Conservation (phyloP, 1,140 invertebrate species). For the Sogatella furcifera region DNA sequence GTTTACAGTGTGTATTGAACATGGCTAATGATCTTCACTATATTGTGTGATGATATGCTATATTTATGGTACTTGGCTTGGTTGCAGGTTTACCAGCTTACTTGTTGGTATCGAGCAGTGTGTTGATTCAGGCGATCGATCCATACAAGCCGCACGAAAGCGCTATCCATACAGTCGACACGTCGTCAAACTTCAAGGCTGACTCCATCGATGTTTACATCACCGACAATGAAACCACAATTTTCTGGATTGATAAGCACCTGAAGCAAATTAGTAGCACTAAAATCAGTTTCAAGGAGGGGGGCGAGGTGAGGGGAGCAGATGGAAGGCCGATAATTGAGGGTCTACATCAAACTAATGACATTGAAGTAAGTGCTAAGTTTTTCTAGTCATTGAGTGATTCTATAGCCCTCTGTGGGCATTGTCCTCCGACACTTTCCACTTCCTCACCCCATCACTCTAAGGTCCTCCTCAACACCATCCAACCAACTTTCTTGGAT, state of each 20-base stretch:
- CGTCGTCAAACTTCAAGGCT: constrained; percentile 33
- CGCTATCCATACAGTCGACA: constrained; percentile 16
- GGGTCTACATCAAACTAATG: constrained; percentile 6
- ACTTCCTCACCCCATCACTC: too few species aligned
- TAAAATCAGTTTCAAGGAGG: background rate
- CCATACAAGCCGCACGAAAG: constrained; percentile 14
- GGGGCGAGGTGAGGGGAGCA: too few species aligned
- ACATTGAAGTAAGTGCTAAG: constrained; percentile 12
- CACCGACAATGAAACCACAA: constrained; percentile 30
- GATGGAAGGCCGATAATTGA: constrained; percentile 6
- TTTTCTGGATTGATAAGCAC: constrained; percentile 44
- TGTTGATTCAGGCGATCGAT: constrained; percentile 44
- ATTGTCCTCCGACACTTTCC: too few species aligned
- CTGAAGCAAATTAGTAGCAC: constrained; percentile 22
- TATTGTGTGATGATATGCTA: too few species aligned
- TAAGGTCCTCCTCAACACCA: too few species aligned
- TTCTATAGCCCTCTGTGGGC: too few species aligned
- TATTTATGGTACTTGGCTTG: too few species aligned
- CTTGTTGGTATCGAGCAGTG: constrained; percentile 49
- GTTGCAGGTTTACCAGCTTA: constrained; percentile 38
- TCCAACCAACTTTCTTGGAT: too few species aligned
- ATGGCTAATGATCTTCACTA: too few species aligned
- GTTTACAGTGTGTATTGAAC: too few species aligned
- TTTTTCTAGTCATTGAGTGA: background rate
- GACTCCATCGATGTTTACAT: constrained; percentile 44